phyloP scores from a whole-genome alignment of 2,113 vertebrate species.

The Rafetus swinhoei region DNA sequence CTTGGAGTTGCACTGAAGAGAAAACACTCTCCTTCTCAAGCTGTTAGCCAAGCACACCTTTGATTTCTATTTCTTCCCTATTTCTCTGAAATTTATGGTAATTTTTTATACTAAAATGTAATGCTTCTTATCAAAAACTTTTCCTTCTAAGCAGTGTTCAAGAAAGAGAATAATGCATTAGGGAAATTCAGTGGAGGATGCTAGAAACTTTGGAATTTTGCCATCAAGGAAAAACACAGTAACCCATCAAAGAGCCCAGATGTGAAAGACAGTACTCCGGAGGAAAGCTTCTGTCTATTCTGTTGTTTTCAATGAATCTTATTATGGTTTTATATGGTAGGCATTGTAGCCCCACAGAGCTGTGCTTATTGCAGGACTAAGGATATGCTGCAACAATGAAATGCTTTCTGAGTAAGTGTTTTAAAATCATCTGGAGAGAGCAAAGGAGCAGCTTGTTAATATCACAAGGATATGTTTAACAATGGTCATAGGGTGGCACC shows the following conservation, averaged over 20 bases:
- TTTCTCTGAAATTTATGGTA: not conserved
- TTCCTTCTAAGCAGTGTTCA: not conserved
- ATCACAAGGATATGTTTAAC: not conserved
- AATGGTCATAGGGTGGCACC: not conserved
- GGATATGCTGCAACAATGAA: not conserved
- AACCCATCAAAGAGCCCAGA: not conserved
- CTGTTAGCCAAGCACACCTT: not conserved
- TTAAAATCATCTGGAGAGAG: not conserved
- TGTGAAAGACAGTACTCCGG: not conserved
- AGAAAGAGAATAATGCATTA: not conserved
- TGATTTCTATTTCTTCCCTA: not conserved
- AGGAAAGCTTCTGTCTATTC: not conserved
- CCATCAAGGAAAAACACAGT: not conserved
- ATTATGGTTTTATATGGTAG: not conserved
- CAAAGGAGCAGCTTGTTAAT: not conserved
- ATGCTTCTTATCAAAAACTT: not conserved
- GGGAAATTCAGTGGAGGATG: not conserved
- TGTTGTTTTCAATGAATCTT: not conserved
- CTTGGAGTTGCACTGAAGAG: not conserved
- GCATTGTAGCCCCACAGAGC: not conserved
- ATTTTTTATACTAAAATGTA: conserved; percentile 30
- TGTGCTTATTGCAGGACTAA: not conserved
- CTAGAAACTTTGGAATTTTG: not conserved
- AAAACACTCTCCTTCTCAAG: not conserved
- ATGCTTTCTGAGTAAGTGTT: not conserved